These are phyloP conservation scores for Drosophila vallismaia DNA, from an alignment of 2,888 invertebrate genomes.

Conservation along the genomic window DNA sequence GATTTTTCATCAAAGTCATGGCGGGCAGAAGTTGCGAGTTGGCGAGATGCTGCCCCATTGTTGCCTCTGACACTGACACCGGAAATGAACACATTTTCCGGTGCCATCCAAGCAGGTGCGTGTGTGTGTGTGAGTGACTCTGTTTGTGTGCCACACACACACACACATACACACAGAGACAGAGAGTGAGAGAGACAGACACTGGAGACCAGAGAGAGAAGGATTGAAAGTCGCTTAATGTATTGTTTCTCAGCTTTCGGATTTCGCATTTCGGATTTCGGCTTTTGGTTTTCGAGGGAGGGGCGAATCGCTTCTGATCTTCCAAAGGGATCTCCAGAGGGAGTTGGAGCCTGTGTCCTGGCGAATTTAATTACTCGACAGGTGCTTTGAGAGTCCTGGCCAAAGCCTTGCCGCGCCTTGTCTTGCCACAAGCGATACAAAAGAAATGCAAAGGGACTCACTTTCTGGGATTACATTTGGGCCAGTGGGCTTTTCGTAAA, in stretches of 20 bases:
- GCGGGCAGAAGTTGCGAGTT: conserved; percentile 50
- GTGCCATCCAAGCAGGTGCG: conserved; percentile 52
- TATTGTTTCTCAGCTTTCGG: conserved; percentile 55
- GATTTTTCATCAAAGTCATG: conserved; percentile 57
- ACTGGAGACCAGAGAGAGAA: conserved; percentile 8
- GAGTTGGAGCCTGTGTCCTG: not conserved
- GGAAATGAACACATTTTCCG: conserved; percentile 82
- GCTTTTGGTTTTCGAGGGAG: not conserved
- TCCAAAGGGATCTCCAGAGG: not conserved
- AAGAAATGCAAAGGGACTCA: not conserved
- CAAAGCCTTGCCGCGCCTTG: too few relatives aligned
- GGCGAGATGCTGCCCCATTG: conserved; percentile 59
- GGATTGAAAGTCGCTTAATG: conserved; percentile 54
- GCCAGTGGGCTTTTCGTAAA: not conserved
- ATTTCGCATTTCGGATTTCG: not conserved
- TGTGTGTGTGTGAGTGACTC: conserved; percentile 20
- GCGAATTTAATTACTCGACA: conserved; percentile 44
- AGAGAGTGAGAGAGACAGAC: not conserved
- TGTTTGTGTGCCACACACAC: too few relatives aligned
- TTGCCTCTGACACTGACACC: conserved; percentile 77
- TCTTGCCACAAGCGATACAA: not conserved
- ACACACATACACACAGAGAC: not conserved
- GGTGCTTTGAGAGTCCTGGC: conserved; percentile 44
- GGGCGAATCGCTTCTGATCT: conserved; percentile 3
- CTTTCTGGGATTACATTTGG: not conserved